Base-by-base conservation (phyloP, 2,888 invertebrate species). In the Auanema sp. region DNA sequence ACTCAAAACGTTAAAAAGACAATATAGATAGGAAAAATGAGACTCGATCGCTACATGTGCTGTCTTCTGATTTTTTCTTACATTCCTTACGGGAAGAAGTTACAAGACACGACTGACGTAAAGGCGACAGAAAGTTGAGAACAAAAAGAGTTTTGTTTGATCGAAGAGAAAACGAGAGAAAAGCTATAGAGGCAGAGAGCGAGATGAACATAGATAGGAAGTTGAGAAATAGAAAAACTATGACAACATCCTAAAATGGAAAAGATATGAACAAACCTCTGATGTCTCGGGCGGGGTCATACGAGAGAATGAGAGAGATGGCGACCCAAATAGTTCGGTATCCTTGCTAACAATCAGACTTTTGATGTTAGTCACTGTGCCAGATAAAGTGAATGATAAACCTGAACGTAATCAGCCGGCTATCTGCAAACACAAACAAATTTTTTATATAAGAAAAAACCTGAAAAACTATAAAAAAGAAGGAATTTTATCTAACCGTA, bases 221-320 rank as follows among this genome's bases (percentile, higher is more conserved):
- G 47, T 18, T 10, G 10, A 21, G 47, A 47, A 47, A 47, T 47
- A 47, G 47, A 21, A 47, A 47, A 47, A 21, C 16, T 3, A 47
- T 16, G 21, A 47, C 16, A 21, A 47, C 21, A 47, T 16, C 16
- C 16, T 18, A 21, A 47, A 21, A 47, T 16, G 47, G 10, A 6
- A 47, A 21, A 47, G 16, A 21, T 18, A 47, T 18, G 47, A 21
- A 47, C 16, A 47, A 18, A 60, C 60, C 60, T 49, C 54, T 44
- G 54, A 47, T 49, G 60, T 54, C 53, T 53, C 49, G 60, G 60
- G 60, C 60, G 60, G 60, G 60, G 60, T 60, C 60, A 60, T 60
- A 42, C 60, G 60, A 33, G 33, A 33, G 33, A 33, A 33, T 8
- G 33, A 33, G 33, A 33, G 51, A 40, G 60, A 60, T 60, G 54